phyloP scores from a whole-genome alignment of 2,888 invertebrate species.

The Limnephilus marmoratus region DNA sequence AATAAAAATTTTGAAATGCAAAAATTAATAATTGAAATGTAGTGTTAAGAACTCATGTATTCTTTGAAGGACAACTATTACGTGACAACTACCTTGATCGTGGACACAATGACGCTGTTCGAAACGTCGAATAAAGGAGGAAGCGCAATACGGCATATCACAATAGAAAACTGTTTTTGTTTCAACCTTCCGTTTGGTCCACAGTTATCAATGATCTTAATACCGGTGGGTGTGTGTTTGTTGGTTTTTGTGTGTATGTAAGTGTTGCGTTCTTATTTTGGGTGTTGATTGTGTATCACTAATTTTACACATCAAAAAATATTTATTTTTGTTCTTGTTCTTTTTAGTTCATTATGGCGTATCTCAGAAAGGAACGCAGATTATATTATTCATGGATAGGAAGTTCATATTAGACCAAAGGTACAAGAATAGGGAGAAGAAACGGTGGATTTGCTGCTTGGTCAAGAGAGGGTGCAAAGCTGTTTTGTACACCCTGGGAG shows the following conservation, averaged over 20 bases:
- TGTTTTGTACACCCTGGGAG: background rate
- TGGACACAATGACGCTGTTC: too few relatives aligned
- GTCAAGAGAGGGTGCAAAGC: conserved; percentile 6
- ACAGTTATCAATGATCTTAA: background rate
- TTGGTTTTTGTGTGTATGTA: background rate
- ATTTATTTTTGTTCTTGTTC: background rate
- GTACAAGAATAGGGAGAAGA: background rate
- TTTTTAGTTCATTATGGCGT: conserved; percentile 15
- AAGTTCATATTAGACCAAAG: conserved; percentile 22
- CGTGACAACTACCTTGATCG: too few relatives aligned
- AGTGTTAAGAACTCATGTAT: too few relatives aligned
- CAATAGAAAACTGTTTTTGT: background rate
- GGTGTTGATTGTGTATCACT: background rate
- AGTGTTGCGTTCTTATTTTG: background rate
- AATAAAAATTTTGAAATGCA: too few relatives aligned
- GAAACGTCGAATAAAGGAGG: too few relatives aligned
- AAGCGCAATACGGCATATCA: too few relatives aligned
- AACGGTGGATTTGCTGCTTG: conserved; percentile 32
- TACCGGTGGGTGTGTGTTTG: background rate
- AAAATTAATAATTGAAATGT: too few relatives aligned
- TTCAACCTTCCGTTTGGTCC: background rate
- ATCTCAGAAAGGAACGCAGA: conserved; percentile 5
- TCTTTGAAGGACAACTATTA: too few relatives aligned
- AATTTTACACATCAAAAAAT: background rate
- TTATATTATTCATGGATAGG: background rate